Evolutionary conservation across 2,113 vertebrate genomes (phyloP).

Genomic region (Asarcornis scutulata): DNA sequence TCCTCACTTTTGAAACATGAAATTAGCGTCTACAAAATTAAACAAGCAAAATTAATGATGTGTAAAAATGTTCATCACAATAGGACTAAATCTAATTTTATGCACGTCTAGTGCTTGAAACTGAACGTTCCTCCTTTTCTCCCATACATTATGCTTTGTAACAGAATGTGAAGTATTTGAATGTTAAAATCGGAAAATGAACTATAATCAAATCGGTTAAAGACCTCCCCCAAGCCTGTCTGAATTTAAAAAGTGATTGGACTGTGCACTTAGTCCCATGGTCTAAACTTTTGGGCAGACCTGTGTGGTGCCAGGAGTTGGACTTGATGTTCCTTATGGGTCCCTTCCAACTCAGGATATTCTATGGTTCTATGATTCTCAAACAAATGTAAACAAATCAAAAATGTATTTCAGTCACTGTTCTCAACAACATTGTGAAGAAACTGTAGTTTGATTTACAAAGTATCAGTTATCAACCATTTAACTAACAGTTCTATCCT

Average conservation of each 20-base stretch:
- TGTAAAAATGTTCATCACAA: not conserved
- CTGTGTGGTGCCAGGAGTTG: too few species aligned
- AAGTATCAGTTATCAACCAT: not conserved
- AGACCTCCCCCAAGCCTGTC: not conserved
- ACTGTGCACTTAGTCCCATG: too few species aligned
- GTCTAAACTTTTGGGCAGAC: too few species aligned
- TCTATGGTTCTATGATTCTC: not conserved
- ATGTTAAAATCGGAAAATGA: not conserved
- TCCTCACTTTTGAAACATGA: not conserved
- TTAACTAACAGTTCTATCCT: not conserved
- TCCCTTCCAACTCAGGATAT: too few species aligned
- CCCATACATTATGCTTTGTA: not conserved
- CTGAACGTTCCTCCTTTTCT: not conserved
- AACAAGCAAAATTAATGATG: not conserved
- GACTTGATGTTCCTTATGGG: too few species aligned
- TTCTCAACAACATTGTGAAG: not conserved
- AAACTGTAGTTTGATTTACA: not conserved
- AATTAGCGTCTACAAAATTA: not conserved
- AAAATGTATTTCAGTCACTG: not conserved
- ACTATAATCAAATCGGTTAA: not conserved
- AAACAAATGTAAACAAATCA: not conserved
- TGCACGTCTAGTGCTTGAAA: not conserved
- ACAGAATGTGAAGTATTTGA: not conserved
- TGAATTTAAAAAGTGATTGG: too few species aligned
- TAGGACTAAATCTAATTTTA: not conserved